phyloP scores from a whole-genome alignment of 2,888 invertebrate species.

The Caenorhabditis uteleia region DNA sequence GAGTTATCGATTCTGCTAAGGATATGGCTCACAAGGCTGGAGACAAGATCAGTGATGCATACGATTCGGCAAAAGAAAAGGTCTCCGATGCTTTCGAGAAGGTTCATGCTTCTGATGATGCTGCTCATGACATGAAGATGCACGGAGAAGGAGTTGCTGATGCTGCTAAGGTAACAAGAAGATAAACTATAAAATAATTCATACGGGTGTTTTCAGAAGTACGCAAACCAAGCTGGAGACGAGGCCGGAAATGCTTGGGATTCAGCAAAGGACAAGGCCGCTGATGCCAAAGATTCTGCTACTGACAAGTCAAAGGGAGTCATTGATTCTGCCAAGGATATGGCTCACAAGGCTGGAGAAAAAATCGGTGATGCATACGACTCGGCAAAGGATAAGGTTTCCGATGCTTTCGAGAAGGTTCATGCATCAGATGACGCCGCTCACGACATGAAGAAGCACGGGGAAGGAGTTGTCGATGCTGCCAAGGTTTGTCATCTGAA shows the following conservation, averaged over 20 bases:
- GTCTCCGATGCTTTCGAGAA: neutral
- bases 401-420: neutral
- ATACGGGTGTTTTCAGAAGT: neutral
- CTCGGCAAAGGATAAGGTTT: conserved; percentile 2
- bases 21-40: neutral
- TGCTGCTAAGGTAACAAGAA: no score
- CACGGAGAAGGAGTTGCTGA: conserved; percentile 8
- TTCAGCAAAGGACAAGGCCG: conserved; percentile 4
- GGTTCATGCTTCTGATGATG: no score
- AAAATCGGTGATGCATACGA: conserved; percentile 8
- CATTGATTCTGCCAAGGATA: conserved; percentile 11
- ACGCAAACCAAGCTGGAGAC: neutral
- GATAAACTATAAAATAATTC: neutral
- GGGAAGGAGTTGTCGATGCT: conserved; percentile 1
- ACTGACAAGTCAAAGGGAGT: neutral
- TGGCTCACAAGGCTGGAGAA: conserved; percentile 13
- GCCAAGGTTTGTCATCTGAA: conserved; percentile 7
- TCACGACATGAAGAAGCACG: neutral
- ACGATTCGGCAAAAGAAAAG: neutral
- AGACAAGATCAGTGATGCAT: neutral
- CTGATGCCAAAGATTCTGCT: neutral
- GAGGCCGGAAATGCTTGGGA: conserved; percentile 8
- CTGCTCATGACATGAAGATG: conserved; percentile 7
- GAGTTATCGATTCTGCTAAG: neutral
- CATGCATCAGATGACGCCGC: neutral